Evolutionary conservation across 2,113 vertebrate species (phyloP).

Genomic region (Micromys minutus): DNA sequence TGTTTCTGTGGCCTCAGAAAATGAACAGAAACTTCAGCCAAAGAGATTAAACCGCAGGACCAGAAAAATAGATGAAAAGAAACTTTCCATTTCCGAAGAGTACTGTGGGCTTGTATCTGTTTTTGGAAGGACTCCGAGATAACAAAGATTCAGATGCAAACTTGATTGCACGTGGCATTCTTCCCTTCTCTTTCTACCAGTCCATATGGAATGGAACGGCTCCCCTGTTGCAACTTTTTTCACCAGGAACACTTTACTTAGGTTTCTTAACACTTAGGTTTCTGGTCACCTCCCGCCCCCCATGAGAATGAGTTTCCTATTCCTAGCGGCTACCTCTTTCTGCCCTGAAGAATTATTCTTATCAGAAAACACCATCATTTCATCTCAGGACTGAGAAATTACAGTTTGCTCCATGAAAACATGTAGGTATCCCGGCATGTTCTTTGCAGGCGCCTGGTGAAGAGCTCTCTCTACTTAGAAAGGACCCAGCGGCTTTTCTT

Average conservation of each 20-base stretch:
- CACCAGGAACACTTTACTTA: neutral
- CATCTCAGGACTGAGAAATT: neutral
- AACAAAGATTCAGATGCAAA: constrained; percentile 13
- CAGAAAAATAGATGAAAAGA: constrained; percentile 28
- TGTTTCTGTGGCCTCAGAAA: constrained; percentile 22
- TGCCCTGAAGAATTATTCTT: neutral
- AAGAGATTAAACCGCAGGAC: constrained; percentile 16
- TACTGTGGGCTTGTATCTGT: constrained; percentile 2
- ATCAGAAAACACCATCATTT: neutral
- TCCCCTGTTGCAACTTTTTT: neutral
- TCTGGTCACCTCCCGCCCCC: too few species aligned
- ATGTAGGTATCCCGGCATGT: neutral
- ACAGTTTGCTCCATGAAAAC: neutral
- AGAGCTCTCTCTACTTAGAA: neutral
- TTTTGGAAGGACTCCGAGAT: constrained; percentile 30
- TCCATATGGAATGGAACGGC: neutral
- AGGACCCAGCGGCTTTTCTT: neutral
- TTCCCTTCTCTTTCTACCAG: neutral
- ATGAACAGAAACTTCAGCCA: constrained; percentile 41
- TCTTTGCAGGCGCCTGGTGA: neutral
- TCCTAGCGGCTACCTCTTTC: neutral
- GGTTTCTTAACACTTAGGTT: neutral
- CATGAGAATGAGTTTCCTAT: neutral
- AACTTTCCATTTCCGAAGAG: constrained; percentile 55
- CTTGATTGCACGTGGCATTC: neutral